These are phyloP conservation scores for Aquatica leii DNA, from an alignment of 2,888 invertebrate genomes.

Conservation along the genomic window DNA sequence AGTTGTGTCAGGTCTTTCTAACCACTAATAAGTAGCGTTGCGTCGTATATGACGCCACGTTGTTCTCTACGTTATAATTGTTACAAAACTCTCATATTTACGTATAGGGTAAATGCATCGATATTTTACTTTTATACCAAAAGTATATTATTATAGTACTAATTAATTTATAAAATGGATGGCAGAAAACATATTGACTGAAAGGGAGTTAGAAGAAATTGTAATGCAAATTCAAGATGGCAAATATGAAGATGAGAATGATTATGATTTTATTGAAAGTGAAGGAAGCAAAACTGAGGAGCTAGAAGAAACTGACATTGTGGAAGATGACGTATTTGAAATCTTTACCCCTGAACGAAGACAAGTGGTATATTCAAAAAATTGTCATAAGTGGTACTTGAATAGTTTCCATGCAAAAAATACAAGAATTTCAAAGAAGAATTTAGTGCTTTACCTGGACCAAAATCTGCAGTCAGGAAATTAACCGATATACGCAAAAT, in stretches of 20 bases:
- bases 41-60: too few species aligned
- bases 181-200: too few species aligned
- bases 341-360: conserved; percentile 1
- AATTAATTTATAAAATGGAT: not conserved
- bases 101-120: too few species aligned
- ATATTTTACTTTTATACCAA: too few species aligned
- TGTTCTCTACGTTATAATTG: too few species aligned
- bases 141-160: too few species aligned
- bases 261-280: not conserved
- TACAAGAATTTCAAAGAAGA: not conserved
- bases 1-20: too few species aligned
- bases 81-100: too few species aligned
- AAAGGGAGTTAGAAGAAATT: conserved; percentile 1
- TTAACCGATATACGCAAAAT: conserved; percentile 2
- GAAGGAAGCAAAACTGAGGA: conserved; percentile 12
- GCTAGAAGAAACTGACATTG: conserved; percentile 3
- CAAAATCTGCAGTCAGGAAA: not conserved
- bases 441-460: conserved; percentile 9
- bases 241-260: not conserved
- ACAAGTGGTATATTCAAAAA: conserved; percentile 3
- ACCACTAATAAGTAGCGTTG: too few species aligned
- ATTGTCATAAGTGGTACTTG: conserved; percentile 11
- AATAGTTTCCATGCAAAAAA: not conserved
- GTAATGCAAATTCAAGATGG: not conserved
- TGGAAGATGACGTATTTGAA: conserved; percentile 10